phyloP scores from a whole-genome alignment of 2,797 vertebrate species.

The Garrulus glandarius region DNA sequence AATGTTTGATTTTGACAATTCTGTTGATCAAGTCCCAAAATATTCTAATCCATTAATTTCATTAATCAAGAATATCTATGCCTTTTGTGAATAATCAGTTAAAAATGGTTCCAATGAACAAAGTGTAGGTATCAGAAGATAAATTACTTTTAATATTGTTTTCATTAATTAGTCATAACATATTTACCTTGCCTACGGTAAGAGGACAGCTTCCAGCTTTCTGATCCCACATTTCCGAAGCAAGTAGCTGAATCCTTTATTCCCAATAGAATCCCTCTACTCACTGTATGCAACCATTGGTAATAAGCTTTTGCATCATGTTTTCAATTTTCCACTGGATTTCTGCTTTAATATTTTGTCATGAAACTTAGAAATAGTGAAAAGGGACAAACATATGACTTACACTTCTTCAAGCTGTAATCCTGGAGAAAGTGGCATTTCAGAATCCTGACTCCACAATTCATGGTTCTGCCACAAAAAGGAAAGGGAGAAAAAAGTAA shows the following conservation, averaged over 20 bases:
- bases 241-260: neutral
- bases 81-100: neutral
- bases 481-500: neutral
- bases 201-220: neutral
- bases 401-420: slow-evolving; percentile 20
- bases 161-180: neutral
- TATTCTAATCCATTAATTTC: neutral
- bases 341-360: neutral
- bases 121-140: neutral
- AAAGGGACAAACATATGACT: slow-evolving; percentile 14
- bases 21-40: neutral
- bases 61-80: neutral
- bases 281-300: neutral
- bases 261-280: neutral
- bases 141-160: neutral
- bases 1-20: neutral
- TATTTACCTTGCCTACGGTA: neutral
- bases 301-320: neutral
- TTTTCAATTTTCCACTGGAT: neutral
- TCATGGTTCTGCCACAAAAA: slow-evolving; percentile 22
- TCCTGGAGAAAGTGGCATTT: neutral
- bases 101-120: neutral
- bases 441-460: neutral
- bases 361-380: neutral
- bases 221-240: neutral